Evolutionary conservation across 2,113 vertebrate genomes (phyloP), one percentile per base, ranked within the genome.

Genomic region (Nycticryphes semicollaris): DNA sequence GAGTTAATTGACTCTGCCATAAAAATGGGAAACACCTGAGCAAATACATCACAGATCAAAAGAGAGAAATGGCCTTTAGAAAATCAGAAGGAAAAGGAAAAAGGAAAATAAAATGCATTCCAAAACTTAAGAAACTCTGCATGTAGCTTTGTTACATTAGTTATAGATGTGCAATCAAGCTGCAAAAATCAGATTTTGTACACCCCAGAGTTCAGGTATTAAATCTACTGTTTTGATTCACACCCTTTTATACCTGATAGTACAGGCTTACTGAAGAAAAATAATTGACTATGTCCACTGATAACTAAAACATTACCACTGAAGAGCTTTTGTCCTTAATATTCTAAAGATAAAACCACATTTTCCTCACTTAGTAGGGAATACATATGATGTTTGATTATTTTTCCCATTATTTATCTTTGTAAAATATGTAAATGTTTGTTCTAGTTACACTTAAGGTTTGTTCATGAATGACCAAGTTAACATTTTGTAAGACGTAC

Each of bases 21-120:
- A 94, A 96, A 96, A 97, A 97, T 97, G 91, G 87, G 96, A 97
- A 97, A 97, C 97, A 97, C 96, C 96, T 97, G 97, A 97, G 84
- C 87, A 97, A 97, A 97, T 97, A 97, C 53, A 95, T 92, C 83
- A 77, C 9, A 95, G 96, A 97, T 96, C 96, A 97, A 97, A 96
- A 95, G 84, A 60, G 39, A 85, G 82, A 95, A 97, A 93, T 94
- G 48, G 53, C 48, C 48, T 79, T 90, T 45, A 91, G 89, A 96
- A 96, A 87, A 82, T 90, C 48, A 80, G 63, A 95, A 1, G 3
- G 63, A 89, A 92, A 87, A 51, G 27, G 57, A 54, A 73, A 92
- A 84, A 60, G 31, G 39, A 90, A 94, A 95, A 78, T 77, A 78
- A 79, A 96, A 89, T 69, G 27, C 20, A 60, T 89, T 96, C 78